phyloP scores from a whole-genome alignment of 2,797 vertebrate genomes.

The Hemibagrus guttatus region DNA sequence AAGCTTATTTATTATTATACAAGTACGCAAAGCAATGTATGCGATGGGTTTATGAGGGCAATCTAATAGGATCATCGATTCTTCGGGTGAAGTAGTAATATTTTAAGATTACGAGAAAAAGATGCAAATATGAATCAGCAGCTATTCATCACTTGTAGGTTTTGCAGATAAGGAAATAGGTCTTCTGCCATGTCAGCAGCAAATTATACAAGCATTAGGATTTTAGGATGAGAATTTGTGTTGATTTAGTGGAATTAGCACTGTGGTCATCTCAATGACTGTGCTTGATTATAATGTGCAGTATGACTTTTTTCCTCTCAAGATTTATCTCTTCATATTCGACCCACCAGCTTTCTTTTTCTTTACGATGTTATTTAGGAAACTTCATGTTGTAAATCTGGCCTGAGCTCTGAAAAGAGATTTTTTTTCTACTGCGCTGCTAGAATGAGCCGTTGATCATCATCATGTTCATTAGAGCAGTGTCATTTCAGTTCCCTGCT shows the following conservation, averaged over 20 bases:
- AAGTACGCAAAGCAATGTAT: neutral
- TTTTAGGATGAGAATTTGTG: neutral
- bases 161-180: neutral
- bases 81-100: neutral
- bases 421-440: neutral
- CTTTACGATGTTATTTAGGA: neutral
- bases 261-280: neutral
- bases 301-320: neutral
- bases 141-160: neutral
- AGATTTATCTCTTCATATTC: neutral
- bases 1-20: neutral
- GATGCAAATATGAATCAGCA: neutral
- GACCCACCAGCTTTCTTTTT: neutral
- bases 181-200: neutral
- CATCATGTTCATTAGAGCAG: neutral
- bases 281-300: neutral
- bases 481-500: slow-evolving; percentile 3
- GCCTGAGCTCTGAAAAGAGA: neutral
- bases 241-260: neutral
- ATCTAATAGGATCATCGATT: neutral
- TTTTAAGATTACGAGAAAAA: neutral
- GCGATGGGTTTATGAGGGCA: neutral
- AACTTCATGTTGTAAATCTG: neutral
- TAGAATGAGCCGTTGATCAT: neutral
- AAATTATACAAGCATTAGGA: neutral